Base-by-base conservation (phyloP, 2,797 vertebrate genomes). In the Periophthalmus magnuspinnatus region DNA sequence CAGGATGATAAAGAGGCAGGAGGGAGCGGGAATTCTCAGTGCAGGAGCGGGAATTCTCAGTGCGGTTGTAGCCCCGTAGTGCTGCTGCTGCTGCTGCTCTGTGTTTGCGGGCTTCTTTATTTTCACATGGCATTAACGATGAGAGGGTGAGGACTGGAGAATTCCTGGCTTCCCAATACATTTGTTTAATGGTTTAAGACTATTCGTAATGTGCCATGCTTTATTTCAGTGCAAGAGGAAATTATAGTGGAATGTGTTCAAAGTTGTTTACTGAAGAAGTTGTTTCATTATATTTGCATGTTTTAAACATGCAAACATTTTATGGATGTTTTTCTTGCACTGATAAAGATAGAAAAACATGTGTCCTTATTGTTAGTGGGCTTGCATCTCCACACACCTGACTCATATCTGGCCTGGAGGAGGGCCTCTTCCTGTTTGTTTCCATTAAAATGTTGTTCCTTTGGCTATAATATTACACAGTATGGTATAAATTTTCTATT, bases 1-100 rank as follows among this genome's bases (percentile, higher is more conserved):
- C 84, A 77, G 16, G 72, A 78, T 62, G 78, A 81, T 80, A 82
- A 81, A 72, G 33, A 32, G 78, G 78, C 73, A 63, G 73, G 87
- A 89, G 86, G 78, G 70, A 75, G 65, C 72, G 77, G 67, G 71
- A 74, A 55, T 66, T 82, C 38, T 14, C 55, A 22, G 7, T 68
- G 68, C 72, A 74, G 78, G 70, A 75, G 65, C 72, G 77, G 67
- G 71, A 74, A 55, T 66, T 82, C 38, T 14, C 55, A 22, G 9
- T 68, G 68, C 71, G 72, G 77, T 68, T 56, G 10, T 75, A 22
- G 70, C 50, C 75, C 67, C 70, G 62, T 74, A 36, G 7, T 17
- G 10, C 24, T 28, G 55, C 24, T 54, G 48, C 48, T 50, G 74
- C 56, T 5, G 14, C 66, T 74, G 57, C 67, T 68, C 75, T 52